Percentiles rank a stretch among this genome's conserved stretches.
phyloP scores from a whole-genome alignment of 2,888 invertebrate species.

The Troides helena region DNA sequence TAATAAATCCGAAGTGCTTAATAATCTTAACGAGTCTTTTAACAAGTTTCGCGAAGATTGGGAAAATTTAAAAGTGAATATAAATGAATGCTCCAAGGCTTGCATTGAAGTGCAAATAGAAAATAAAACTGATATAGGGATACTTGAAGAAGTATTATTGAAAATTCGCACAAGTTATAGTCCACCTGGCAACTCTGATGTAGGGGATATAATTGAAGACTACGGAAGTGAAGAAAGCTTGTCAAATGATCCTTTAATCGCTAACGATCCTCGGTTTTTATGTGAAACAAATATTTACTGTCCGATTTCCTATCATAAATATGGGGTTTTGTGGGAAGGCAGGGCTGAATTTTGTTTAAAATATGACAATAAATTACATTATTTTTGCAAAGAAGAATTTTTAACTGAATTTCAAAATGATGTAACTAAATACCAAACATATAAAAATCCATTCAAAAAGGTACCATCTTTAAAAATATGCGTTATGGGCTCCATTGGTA shows the following conservation, averaged over 20 bases:
- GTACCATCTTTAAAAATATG: constrained; percentile 80
- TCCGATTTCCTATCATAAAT: constrained; percentile 79
- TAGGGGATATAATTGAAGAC: constrained; percentile 43
- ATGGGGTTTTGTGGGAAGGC: constrained; percentile 82
- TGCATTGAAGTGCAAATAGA: constrained; percentile 70
- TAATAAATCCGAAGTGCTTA: constrained; percentile 34
- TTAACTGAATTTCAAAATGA: constrained; percentile 72
- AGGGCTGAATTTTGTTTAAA: constrained; percentile 75
- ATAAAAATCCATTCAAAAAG: constrained; percentile 60
- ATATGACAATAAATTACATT: constrained; percentile 77
- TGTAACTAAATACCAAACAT: constrained; percentile 70
- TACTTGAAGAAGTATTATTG: constrained; percentile 59
- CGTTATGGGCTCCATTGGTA: constrained; percentile 77
- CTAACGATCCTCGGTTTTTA: constrained; percentile 60
- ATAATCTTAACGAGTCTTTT: constrained; percentile 46
- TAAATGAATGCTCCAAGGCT: constrained; percentile 62
- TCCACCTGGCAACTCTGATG: constrained; percentile 47
- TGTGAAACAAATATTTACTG: constrained; percentile 82
- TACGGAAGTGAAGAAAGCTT: constrained; percentile 47
- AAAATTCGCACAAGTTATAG: constrained; percentile 59
- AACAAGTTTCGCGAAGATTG: constrained; percentile 65
- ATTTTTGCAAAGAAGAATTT: constrained; percentile 73
- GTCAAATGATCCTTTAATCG: constrained; percentile 47
- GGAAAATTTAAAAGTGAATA: constrained; percentile 62
- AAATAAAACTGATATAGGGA: constrained; percentile 61